Conservation (phyloP, 2,888 invertebrate genomes). For the Trachelus iudaicus region DNA sequence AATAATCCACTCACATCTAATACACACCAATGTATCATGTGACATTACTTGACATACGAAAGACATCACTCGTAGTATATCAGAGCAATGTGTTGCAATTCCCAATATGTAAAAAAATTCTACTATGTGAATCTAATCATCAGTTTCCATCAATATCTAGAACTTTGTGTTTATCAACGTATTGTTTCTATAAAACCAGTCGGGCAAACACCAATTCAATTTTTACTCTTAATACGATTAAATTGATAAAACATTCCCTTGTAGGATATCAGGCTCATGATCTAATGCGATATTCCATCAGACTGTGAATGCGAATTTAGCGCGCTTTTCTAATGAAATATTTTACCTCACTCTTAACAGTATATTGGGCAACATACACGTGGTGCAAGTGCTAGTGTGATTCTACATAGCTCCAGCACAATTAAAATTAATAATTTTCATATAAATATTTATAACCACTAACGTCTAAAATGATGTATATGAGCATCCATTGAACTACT, state of each 20-base stretch:
- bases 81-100: background rate
- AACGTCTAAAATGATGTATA: background rate
- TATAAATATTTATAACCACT: slow-evolving; percentile 4
- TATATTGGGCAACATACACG: background rate
- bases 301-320: background rate
- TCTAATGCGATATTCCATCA: background rate
- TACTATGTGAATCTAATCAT: background rate
- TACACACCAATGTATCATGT: background rate
- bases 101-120: background rate
- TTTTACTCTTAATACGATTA: background rate
- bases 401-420: background rate
- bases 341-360: background rate
- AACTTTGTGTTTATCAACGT: background rate
- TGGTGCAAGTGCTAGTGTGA: background rate
- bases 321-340: background rate
- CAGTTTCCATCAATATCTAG: background rate
- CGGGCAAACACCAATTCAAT: background rate
- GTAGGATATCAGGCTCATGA: background rate
- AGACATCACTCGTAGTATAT: background rate
- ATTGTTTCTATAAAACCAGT: background rate
- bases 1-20: background rate
- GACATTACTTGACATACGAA: background rate
- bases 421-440: background rate
- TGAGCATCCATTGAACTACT: slow-evolving; percentile 5
- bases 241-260: background rate